Evolutionary conservation across 2,113 vertebrate species (phyloP).

Genomic region (Vimba vimba): DNA sequence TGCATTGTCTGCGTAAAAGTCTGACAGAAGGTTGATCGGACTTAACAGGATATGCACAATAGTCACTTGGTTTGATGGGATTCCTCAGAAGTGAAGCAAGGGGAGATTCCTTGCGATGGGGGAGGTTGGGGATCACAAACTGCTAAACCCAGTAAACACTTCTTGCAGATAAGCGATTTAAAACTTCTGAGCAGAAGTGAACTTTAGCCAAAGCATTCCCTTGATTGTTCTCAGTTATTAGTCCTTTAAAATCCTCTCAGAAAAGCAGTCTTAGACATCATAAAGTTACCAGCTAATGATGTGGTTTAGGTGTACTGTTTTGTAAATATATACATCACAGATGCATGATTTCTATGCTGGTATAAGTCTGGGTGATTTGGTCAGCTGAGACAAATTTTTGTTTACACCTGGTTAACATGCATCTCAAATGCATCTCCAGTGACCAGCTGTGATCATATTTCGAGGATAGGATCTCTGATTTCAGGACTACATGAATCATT

Average conservation of each 20-base stretch:
- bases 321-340: conserved; percentile 49
- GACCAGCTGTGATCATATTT: conserved; percentile 1
- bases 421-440: conserved; percentile 1
- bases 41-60: conserved; percentile 62
- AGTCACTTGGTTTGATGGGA: conserved; percentile 64
- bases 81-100: conserved; percentile 45
- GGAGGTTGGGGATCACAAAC: conserved; percentile 14
- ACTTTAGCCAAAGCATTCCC: conserved; percentile 14
- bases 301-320: conserved; percentile 21
- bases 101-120: neutral
- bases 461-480: neutral
- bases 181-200: conserved; percentile 44
- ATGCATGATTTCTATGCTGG: neutral
- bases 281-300: neutral
- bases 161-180: conserved; percentile 5
- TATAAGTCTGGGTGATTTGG: neutral
- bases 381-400: neutral
- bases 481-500: neutral
- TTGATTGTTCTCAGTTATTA: neutral
- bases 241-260: neutral
- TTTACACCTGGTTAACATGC: neutral
- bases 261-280: neutral
- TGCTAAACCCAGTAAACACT: neutral
- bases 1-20: conserved; percentile 76
- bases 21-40: conserved; percentile 70